Evolutionary conservation across 2,888 invertebrate species (phyloP), one percentile per base, ranked within the genome.

Genomic region (Cremastinae sp.): DNA sequence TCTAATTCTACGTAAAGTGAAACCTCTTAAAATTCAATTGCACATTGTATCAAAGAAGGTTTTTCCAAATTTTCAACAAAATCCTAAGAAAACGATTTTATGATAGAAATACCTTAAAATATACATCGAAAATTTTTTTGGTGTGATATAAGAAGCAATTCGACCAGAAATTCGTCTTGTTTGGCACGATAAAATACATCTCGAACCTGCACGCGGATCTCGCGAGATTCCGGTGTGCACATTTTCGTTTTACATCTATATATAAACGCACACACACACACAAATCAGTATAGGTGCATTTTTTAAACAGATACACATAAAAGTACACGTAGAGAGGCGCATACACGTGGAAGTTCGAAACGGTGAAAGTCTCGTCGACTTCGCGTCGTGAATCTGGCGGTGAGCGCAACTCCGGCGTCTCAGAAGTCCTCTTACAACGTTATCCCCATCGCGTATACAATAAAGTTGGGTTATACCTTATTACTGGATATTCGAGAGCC

Each of bases 321-420:
- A n/a, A n/a, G n/a, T n/a, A 9, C 18, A 54, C 20, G 4, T 22
- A n/a, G 9, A 28, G 18, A 43, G 5, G 12, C 18, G 34, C 45
- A 59, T 16, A 43, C 41, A 36, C 47, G 28, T 28, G 28, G 28
- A 56, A 47, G 10, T 53, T 38, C 61, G 54, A 74, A 78, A 75
- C 78, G 82, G 86, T 86, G 86, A 86, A 86, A 86, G 86, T 85
- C 82, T 80, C 81, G 75, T 84, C 78, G 83, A 79, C 82, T 83
- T 82, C 74, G n/a, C n/a, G 58, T 65, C 70, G 56, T 58, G 70
- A 78, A 79, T 83, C 78, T 80, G 80, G 78, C 78, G 66, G 69
- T 62, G 74, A 79, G 79, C 75, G 43, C 64, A 49, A 51, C 65
- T 64, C 49, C 69, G 49, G 47, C 70, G 53, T 47, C 47, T 56